Conservation (phyloP, 2,888 invertebrate genomes). For the Salticus scenicus region DNA sequence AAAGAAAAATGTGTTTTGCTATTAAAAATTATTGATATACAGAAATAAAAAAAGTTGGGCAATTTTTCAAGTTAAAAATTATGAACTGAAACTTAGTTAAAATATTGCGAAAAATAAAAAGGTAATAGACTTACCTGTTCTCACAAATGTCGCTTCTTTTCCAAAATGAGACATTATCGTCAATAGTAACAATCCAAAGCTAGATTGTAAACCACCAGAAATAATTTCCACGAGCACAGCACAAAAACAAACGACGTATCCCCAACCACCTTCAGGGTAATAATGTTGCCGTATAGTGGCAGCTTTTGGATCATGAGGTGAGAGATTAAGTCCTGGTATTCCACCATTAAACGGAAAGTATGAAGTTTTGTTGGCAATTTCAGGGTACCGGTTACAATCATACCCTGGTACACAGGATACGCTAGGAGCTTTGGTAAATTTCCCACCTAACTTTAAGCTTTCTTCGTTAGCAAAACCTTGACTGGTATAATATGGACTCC, state of each 20-base stretch:
- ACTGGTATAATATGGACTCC: slow-evolving; percentile 61
- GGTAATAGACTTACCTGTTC: slow-evolving; percentile 57
- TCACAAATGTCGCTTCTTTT: slow-evolving; percentile 60
- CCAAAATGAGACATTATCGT: slow-evolving; percentile 58
- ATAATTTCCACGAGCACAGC: slow-evolving; percentile 76
- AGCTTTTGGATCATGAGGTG: slow-evolving; percentile 73
- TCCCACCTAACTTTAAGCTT: slow-evolving; percentile 39
- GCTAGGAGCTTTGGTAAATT: slow-evolving; percentile 54
- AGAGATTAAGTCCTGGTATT: slow-evolving; percentile 67
- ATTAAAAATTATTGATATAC: no score
- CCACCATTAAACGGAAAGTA: slow-evolving; percentile 62
- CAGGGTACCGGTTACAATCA: slow-evolving; percentile 40
- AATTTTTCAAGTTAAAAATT: no score
- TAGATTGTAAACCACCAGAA: slow-evolving; percentile 75
- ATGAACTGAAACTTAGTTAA: no score
- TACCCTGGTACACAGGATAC: slow-evolving; percentile 50
- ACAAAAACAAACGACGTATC: slow-evolving; percentile 76
- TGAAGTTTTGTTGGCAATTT: slow-evolving; percentile 15
- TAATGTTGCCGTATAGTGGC: slow-evolving; percentile 83
- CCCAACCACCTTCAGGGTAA: slow-evolving; percentile 83
- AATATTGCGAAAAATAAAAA: not conserved
- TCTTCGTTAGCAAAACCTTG: slow-evolving; percentile 43
- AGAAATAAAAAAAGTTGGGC: no score
- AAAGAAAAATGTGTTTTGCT: no score
- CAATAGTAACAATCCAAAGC: slow-evolving; percentile 74